Percentiles rank a stretch among this genome's conserved stretches.
Evolutionary conservation across 2,888 invertebrate species (phyloP).

Genomic region (Perizoma affinitatum): DNA sequence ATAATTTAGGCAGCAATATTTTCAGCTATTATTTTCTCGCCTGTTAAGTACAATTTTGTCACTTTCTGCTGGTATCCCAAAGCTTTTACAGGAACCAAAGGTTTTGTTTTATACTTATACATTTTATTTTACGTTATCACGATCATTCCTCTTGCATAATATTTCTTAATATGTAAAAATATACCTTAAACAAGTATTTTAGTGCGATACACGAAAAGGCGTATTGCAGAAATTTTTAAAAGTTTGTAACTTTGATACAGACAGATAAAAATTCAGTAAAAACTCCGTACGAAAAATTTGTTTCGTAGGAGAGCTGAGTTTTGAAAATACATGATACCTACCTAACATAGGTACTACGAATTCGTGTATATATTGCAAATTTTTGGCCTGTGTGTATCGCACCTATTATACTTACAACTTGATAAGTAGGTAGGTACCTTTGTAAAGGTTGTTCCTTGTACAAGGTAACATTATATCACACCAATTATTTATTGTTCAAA

Average conservation of each 20-base stretch:
- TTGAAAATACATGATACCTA: too few relatives aligned
- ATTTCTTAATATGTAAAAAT: conserved; percentile 46
- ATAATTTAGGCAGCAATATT: conserved; percentile 43
- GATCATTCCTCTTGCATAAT: conserved; percentile 57
- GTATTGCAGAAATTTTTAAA: too few relatives aligned
- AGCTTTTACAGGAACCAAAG: conserved; percentile 65
- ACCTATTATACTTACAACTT: conserved; percentile 36
- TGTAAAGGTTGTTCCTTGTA: conserved; percentile 47
- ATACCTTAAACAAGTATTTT: conserved; percentile 29
- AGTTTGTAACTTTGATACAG: too few relatives aligned
- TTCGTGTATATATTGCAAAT: too few relatives aligned
- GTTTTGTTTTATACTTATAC: conserved; percentile 48
- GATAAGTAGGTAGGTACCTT: conserved; percentile 29
- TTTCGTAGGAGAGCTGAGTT: too few relatives aligned
- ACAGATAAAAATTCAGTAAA: too few relatives aligned
- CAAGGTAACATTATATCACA: conserved; percentile 68
- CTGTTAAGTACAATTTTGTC: conserved; percentile 71
- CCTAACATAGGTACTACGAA: too few relatives aligned
- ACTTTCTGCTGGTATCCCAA: conserved; percentile 56
- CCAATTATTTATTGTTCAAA: conserved; percentile 77
- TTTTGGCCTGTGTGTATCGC: conserved; percentile 33
- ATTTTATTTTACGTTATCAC: conserved; percentile 51
- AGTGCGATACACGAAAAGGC: conserved; percentile 34
- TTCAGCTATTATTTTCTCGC: conserved; percentile 42
- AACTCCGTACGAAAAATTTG: too few relatives aligned